A percentile compares a stretch with the other conserved stretches of the same genome.
phyloP scores from a whole-genome alignment of 1,140 invertebrate species.

The Calosoma granatense region DNA sequence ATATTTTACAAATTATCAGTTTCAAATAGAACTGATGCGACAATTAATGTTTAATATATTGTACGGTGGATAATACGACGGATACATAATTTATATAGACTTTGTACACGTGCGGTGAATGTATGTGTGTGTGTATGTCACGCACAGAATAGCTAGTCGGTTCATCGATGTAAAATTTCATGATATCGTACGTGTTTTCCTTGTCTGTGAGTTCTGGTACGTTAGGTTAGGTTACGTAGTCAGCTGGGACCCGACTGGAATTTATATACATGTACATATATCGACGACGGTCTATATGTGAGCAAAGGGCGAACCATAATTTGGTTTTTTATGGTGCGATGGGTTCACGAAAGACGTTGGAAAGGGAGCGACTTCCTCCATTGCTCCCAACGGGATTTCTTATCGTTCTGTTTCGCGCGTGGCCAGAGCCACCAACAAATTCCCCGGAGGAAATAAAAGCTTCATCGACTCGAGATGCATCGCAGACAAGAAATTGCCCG shows the following conservation, averaged over 20 bases:
- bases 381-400: not conserved
- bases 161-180: not conserved
- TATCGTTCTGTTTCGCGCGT: conserved; percentile 1
- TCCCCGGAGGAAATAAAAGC: conserved; percentile 30
- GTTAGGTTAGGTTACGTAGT: not conserved
- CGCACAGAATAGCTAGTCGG: too few relatives aligned
- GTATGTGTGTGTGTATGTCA: too few relatives aligned
- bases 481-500: conserved; percentile 25
- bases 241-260: not conserved
- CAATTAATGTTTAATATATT: too few relatives aligned
- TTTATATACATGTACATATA: too few relatives aligned
- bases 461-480: conserved; percentile 24
- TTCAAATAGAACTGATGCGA: too few relatives aligned
- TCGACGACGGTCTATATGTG: too few relatives aligned
- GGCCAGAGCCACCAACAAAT: conserved; percentile 20
- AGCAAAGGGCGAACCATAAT: not conserved
- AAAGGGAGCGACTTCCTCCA: not conserved
- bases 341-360: not conserved
- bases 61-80: too few relatives aligned
- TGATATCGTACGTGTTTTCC: not conserved
- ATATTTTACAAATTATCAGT: too few relatives aligned
- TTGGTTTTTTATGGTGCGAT: not conserved
- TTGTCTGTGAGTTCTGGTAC: not conserved
- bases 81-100: too few relatives aligned
- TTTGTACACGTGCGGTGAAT: too few relatives aligned